Conservation (phyloP, 1,140 invertebrate species). For the Stegodyphus mimosarum region DNA sequence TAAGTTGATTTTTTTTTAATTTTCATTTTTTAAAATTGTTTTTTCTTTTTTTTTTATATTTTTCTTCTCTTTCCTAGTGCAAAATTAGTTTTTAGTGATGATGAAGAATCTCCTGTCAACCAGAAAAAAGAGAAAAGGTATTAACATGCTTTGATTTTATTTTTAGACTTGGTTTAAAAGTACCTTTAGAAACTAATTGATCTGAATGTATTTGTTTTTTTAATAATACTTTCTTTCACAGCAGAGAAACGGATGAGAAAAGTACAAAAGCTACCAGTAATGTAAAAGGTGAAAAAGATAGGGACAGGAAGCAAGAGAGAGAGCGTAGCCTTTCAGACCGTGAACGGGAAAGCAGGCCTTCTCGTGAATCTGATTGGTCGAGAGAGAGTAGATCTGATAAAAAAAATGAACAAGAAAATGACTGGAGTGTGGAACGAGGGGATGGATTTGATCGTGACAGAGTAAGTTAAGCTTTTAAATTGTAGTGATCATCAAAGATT, state of each 20-base stretch:
- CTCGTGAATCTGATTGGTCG: conserved; percentile 37
- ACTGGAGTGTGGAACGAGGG: conserved; percentile 50
- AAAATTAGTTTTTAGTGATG: conserved; percentile 93
- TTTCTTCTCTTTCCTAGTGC: conserved; percentile 72
- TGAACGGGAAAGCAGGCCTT: conserved; percentile 37
- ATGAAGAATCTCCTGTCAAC: conserved; percentile 73
- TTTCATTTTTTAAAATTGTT: no score
- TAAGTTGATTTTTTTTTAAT: no score
- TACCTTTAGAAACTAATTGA: not conserved
- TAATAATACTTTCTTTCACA: no score
- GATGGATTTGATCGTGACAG: conserved; percentile 58
- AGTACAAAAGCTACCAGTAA: conserved; percentile 26
- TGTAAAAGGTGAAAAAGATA: conserved; percentile 50
- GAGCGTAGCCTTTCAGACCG: conserved; percentile 33
- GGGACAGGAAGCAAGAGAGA: conserved; percentile 34
- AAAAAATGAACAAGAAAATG: conserved; percentile 37
- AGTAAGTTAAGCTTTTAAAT: conserved; percentile 5
- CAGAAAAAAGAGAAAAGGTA: conserved; percentile 59
- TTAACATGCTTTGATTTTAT: not conserved
- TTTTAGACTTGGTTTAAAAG: not conserved
- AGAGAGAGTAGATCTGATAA: conserved; percentile 36
- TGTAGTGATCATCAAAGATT: not conserved
- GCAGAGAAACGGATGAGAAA: conserved; percentile 50
- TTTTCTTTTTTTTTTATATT: not conserved
- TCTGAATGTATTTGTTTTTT: not conserved